These are phyloP conservation scores for Pseudochirops cupreus DNA, from an alignment of 2,797 vertebrate species.

Conservation along the genomic window DNA sequence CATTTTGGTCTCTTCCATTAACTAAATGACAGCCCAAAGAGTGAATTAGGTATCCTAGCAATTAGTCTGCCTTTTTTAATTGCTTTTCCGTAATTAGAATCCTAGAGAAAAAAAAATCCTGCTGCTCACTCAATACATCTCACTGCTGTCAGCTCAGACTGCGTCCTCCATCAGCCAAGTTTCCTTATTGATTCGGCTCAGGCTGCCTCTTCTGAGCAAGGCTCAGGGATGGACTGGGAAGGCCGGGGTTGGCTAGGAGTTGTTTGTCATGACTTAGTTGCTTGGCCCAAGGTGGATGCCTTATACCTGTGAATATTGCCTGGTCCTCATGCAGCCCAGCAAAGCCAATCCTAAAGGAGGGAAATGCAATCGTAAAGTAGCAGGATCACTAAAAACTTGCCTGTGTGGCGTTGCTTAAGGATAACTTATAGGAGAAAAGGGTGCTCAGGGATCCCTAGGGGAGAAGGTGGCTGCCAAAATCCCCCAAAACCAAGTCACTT, in stretches of 20 bases:
- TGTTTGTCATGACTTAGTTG: neutral
- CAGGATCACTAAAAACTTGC: neutral
- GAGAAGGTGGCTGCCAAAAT: neutral
- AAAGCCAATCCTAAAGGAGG: neutral
- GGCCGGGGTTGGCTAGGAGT: too few species aligned
- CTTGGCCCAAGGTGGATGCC: neutral
- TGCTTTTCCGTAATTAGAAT: constrained; percentile 26
- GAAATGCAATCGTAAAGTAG: neutral
- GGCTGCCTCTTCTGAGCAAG: too few species aligned
- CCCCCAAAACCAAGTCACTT: neutral
- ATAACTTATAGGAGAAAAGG: neutral
- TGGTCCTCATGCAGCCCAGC: neutral
- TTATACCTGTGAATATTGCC: neutral
- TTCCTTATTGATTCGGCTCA: neutral
- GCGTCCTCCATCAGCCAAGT: constrained; percentile 35
- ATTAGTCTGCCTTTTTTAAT: constrained; percentile 49
- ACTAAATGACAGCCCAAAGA: constrained; percentile 44
- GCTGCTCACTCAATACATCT: neutral
- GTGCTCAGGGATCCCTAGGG: neutral
- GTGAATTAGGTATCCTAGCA: constrained; percentile 20
- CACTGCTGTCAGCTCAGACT: constrained; percentile 41
- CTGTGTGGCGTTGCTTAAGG: neutral
- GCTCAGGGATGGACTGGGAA: too few species aligned
- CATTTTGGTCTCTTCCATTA: constrained; percentile 40
- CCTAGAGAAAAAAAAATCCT: neutral